These are phyloP conservation scores for Scaeva pyrastri DNA, from an alignment of 2,888 invertebrate species.

Conservation along the genomic window DNA sequence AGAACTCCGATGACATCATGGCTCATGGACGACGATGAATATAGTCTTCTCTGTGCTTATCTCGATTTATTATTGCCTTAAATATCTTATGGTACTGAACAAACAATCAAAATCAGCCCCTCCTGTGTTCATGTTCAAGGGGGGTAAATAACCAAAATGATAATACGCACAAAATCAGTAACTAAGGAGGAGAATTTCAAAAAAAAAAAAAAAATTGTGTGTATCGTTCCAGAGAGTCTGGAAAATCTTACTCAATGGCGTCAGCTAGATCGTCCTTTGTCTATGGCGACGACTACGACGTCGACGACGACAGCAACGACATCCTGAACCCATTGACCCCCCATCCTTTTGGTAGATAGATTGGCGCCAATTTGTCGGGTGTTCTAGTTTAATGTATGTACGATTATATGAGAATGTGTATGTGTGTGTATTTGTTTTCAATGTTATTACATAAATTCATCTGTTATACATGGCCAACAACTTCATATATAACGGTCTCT, in stretches of 20 bases:
- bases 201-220: slow-evolving; percentile 54
- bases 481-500: slow-evolving; percentile 12
- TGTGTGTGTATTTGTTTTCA: slow-evolving; percentile 24
- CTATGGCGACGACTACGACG: slow-evolving; percentile 41
- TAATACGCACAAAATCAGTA: slow-evolving; percentile 49
- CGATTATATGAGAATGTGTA: not conserved
- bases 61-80: slow-evolving; percentile 26
- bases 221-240: slow-evolving; percentile 67
- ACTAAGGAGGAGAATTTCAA: slow-evolving; percentile 23
- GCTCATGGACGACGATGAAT: not conserved
- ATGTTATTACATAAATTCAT: slow-evolving; percentile 52
- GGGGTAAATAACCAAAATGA: slow-evolving; percentile 12
- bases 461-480: slow-evolving; percentile 46
- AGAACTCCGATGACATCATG: slow-evolving; percentile 71
- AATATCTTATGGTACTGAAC: slow-evolving; percentile 28
- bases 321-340: slow-evolving; percentile 38
- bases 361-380: slow-evolving; percentile 73
- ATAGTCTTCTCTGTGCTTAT: slow-evolving; percentile 5
- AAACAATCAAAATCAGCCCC: slow-evolving; percentile 21
- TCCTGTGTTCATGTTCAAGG: not conserved
- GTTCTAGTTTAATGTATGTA: slow-evolving; percentile 41
- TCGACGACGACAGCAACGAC: slow-evolving; percentile 48
- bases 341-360: slow-evolving; percentile 31
- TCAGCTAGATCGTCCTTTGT: slow-evolving; percentile 41
- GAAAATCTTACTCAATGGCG: slow-evolving; percentile 54